A percentile compares a stretch with the other conserved stretches of the same genome.
Conservation (phyloP, 2,113 vertebrate species). For the Fregetta grallaria region DNA sequence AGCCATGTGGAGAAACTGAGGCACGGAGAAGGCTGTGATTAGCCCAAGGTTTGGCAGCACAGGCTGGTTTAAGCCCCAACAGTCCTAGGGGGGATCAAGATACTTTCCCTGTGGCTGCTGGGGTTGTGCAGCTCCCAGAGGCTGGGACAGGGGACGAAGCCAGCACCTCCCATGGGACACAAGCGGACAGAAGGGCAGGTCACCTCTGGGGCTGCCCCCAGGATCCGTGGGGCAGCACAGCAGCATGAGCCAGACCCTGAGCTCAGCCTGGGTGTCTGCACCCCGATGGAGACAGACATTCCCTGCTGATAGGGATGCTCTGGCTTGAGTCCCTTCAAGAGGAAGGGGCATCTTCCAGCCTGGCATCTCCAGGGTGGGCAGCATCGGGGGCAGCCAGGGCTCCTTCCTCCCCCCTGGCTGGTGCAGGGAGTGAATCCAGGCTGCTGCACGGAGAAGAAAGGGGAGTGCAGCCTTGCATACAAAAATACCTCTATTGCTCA, state of each 20-base stretch:
- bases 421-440: background rate
- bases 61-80: background rate
- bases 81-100: background rate
- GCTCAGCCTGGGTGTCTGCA: background rate
- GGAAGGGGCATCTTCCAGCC: background rate
- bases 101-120: background rate
- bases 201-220: background rate
- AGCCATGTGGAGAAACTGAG: background rate
- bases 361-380: background rate
- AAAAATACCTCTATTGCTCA: constrained; percentile 44
- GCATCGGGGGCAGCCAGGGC: background rate
- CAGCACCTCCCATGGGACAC: background rate
- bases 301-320: background rate
- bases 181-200: no score
- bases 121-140: background rate
- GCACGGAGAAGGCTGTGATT: background rate
- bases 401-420: background rate
- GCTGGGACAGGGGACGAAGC: background rate
- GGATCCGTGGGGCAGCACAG: background rate
- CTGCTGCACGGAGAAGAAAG: background rate
- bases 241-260: background rate
- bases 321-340: background rate
- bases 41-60: background rate
- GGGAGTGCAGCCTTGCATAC: background rate
- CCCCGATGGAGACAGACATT: background rate